These are phyloP conservation scores for Dolichoris vasculosae DNA, from an alignment of 1,140 invertebrate genomes.

Conservation along the genomic window DNA sequence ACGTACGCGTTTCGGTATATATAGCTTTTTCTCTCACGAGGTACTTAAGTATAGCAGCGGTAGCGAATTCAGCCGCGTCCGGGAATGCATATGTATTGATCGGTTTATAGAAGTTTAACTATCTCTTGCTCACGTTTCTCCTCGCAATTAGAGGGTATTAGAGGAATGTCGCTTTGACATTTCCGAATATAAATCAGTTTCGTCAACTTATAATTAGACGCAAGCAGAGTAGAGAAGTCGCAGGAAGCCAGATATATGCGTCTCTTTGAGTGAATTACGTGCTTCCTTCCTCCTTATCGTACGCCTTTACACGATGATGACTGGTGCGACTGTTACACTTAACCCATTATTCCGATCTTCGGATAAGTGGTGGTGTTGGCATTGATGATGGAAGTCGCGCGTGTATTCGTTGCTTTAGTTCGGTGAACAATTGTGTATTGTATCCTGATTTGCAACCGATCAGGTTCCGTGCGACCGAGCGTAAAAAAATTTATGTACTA, in stretches of 20 bases:
- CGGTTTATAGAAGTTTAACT: not conserved
- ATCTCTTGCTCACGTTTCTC: not conserved
- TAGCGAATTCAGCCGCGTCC: not conserved
- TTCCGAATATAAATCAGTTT: constrained; percentile 51
- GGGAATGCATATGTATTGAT: not conserved
- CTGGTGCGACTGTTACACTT: not conserved
- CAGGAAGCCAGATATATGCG: not conserved
- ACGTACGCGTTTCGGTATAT: not conserved
- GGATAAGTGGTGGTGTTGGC: not conserved
- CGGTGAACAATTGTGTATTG: no score
- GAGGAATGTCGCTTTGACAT: constrained; percentile 46
- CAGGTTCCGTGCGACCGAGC: no score
- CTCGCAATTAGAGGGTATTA: constrained; percentile 43
- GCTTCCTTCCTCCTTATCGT: constrained; percentile 27
- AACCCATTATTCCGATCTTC: not conserved
- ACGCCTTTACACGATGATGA: not conserved
- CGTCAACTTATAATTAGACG: constrained; percentile 46
- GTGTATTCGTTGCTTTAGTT: not conserved
- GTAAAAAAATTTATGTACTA: no score
- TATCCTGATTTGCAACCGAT: no score
- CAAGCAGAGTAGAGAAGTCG: not conserved
- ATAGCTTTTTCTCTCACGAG: not conserved
- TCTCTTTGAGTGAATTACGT: constrained; percentile 6
- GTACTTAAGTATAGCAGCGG: not conserved
- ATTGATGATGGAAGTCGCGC: not conserved